Percentiles rank a stretch among this genome's conserved stretches.
Evolutionary conservation across 2,113 vertebrate species (phyloP).

Genomic region (Scomber colias): DNA sequence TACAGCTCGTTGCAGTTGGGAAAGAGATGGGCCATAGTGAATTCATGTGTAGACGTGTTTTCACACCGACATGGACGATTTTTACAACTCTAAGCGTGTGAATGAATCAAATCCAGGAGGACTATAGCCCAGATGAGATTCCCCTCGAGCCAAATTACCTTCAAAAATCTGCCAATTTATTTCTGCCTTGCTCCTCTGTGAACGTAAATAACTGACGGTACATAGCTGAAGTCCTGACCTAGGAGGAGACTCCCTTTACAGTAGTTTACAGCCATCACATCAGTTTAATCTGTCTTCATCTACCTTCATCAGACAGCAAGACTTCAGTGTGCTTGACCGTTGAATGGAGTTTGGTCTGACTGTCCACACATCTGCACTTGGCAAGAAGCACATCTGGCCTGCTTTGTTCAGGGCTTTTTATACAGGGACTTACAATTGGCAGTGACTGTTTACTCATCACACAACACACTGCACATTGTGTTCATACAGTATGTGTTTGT

Average conservation of each 20-base stretch:
- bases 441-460: conserved; percentile 2
- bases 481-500: conserved; percentile 1
- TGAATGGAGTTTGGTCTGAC: not conserved
- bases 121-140: not conserved
- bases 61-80: not conserved
- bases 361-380: not conserved
- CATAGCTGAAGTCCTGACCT: too few relatives aligned
- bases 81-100: not conserved
- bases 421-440: not conserved
- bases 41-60: not conserved
- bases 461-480: not conserved
- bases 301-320: not conserved
- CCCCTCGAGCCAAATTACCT: not conserved
- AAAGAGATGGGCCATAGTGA: not conserved
- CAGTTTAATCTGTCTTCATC: too few relatives aligned
- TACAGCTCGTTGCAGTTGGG: not conserved
- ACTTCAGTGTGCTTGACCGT: not conserved
- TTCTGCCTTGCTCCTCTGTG: too few relatives aligned
- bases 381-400: not conserved
- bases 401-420: not conserved
- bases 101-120: not conserved
- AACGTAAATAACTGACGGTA: too few relatives aligned
- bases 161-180: not conserved
- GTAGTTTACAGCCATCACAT: too few relatives aligned
- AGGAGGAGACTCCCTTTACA: too few relatives aligned